phyloP scores from a whole-genome alignment of 2,797 vertebrate species.

The Heterohyrax brucei region DNA sequence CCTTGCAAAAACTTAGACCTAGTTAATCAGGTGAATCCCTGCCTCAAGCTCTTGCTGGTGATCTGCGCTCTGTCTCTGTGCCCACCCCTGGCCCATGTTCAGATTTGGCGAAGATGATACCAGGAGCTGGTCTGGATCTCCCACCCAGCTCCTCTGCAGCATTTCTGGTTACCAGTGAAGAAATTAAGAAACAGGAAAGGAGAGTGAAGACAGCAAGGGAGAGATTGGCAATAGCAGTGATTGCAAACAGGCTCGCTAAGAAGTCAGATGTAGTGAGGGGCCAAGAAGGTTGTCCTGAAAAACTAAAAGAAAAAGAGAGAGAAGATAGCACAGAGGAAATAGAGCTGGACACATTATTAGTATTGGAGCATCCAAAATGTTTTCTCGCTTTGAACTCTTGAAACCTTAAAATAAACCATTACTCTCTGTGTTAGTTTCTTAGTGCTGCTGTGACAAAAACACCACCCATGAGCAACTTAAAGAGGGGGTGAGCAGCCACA shows the following conservation, averaged over 20 bases:
- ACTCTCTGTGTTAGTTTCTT: background rate
- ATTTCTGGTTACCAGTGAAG: conserved; percentile 74
- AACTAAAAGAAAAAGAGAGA: background rate
- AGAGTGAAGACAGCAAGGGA: conserved; percentile 77
- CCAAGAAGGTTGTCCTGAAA: background rate
- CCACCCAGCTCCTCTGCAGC: conserved; percentile 18
- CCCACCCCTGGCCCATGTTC: background rate
- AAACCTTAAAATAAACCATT: background rate
- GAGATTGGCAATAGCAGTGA: conserved; percentile 52
- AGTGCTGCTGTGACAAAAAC: background rate
- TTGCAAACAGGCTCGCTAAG: conserved; percentile 26
- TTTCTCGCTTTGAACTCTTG: background rate
- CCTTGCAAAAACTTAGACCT: conserved; percentile 28
- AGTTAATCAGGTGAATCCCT: background rate
- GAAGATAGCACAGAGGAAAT: background rate
- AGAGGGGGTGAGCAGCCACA: background rate
- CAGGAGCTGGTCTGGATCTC: background rate
- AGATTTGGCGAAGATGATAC: background rate
- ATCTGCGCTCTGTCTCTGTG: background rate
- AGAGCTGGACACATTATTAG: background rate
- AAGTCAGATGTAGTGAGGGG: conserved; percentile 39
- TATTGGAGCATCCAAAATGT: background rate
- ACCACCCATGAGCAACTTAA: too few relatives aligned
- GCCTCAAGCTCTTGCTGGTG: background rate
- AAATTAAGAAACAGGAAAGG: conserved; percentile 78